These are phyloP conservation scores for Steinernema carpocapsae DNA, from an alignment of 2,888 invertebrate genomes.

Conservation along the genomic window DNA sequence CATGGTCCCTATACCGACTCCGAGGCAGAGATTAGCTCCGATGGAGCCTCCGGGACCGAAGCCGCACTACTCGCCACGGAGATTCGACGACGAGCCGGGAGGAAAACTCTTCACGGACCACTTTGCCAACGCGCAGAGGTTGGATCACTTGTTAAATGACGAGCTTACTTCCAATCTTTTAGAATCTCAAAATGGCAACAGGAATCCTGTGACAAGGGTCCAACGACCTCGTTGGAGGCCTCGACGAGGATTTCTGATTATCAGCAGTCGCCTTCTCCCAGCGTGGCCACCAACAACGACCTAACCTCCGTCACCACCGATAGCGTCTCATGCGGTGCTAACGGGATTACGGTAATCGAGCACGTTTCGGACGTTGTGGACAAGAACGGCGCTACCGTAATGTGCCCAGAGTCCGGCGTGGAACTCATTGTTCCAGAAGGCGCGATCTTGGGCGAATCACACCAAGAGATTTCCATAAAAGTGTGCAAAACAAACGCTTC, in stretches of 20 bases:
- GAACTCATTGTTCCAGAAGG: constrained; percentile 86
- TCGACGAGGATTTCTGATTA: background rate
- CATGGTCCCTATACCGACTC: constrained; percentile 3
- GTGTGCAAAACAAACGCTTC: constrained; percentile 68
- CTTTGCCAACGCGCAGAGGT: constrained; percentile 29
- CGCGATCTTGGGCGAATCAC: constrained; percentile 81
- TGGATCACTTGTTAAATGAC: background rate
- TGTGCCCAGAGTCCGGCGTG: constrained; percentile 88
- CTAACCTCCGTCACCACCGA: background rate
- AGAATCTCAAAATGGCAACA: constrained; percentile 15
- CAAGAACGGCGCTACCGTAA: constrained; percentile 78
- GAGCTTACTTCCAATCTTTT: background rate
- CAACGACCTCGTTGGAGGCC: background rate
- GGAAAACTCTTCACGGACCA: constrained; percentile 28
- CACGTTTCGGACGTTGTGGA: constrained; percentile 48
- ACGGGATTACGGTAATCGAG: constrained; percentile 43
- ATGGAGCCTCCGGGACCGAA: constrained; percentile 21
- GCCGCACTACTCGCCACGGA: constrained; percentile 11
- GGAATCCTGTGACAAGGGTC: background rate
- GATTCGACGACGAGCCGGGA: constrained; percentile 28
- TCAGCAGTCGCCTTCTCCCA: constrained; percentile 18
- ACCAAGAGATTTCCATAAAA: constrained; percentile 90
- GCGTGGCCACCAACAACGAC: constrained; percentile 14
- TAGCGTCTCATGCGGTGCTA: background rate
- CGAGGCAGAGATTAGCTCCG: background rate